A percentile compares a stretch with the other conserved stretches of the same genome.
Conservation (phyloP, 2,113 vertebrate species). For the Neodon shergylaensis region DNA sequence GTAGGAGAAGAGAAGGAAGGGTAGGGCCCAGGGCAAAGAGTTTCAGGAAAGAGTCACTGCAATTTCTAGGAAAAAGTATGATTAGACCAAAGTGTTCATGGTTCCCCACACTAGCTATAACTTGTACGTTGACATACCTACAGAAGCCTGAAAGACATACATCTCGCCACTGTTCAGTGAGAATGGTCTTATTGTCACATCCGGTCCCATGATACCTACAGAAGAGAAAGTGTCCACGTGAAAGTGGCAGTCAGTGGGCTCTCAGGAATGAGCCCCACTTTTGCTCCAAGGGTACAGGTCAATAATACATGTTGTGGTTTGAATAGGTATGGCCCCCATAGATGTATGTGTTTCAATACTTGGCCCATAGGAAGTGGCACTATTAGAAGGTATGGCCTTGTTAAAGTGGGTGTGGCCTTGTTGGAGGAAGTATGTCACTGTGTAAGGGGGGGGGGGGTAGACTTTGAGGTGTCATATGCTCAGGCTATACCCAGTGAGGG, state of each 20-base stretch:
- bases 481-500: background rate
- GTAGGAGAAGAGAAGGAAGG: background rate
- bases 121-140: conserved; percentile 81
- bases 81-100: background rate
- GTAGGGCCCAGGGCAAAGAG: too few species aligned
- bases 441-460: background rate
- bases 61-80: background rate
- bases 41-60: background rate
- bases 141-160: conserved; percentile 88
- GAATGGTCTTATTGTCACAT: conserved; percentile 85
- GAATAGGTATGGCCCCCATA: background rate
- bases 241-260: background rate
- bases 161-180: conserved; percentile 84
- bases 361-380: background rate
- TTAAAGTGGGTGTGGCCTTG: background rate
- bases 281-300: background rate
- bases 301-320: background rate
- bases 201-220: conserved; percentile 83
- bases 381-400: background rate
- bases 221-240: background rate
- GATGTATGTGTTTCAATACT: background rate
- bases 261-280: too few species aligned
- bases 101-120: background rate
- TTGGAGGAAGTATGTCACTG: background rate
- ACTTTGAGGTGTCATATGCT: background rate